Base-by-base conservation (phyloP, 1,140 invertebrate species). In the Copidosoma floridanum region DNA sequence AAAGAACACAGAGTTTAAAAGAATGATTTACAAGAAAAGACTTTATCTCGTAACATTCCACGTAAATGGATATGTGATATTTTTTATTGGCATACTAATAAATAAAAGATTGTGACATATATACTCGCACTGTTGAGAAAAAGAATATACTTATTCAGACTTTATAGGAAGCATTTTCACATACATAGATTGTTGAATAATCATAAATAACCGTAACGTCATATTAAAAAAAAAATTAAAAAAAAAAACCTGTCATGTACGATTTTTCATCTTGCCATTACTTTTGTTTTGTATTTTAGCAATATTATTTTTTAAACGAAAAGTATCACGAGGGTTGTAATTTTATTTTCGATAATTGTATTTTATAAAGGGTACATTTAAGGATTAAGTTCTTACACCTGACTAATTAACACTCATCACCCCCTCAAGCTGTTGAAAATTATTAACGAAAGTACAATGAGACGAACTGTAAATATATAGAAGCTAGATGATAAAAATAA, bases 271-370 rank as follows among this genome's bases (percentile, higher is more conserved):
- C 46, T 51, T 56, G 21, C 24, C 51, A 38, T 62, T 29, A 51
- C 29, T 54, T 24, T 35, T 20, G 2, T 12, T 40, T 52, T 56
- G 16, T 11, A 51, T 56, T 56, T 5, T 51, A 62, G 60, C 46
- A 62, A 57, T 62, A 62, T 62, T 55, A 60, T 54, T 55, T 60
- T 59, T 48, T 61, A 61, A 55, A 61, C 14, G 20, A 14, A 55
- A 52, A 59, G 26, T 51, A 53, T 37, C 48, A 46, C 43, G 23
- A 41, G 18, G 48, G 40, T 20, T 44, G n/a, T n/a, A n/a, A 53
- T 50, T 60, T 21, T 60, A 55, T 55, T 55, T 41, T 3, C 23
- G 35, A 46, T 40, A 40, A 48, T n/a, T 43, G 44, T 18, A 50
- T n/a, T n/a, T n/a, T n/a, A n/a, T n/a, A n/a, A n/a, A n/a, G n/a